These are phyloP conservation scores for Gortyna flavago DNA, from an alignment of 2,888 invertebrate species.

Conservation along the genomic window DNA sequence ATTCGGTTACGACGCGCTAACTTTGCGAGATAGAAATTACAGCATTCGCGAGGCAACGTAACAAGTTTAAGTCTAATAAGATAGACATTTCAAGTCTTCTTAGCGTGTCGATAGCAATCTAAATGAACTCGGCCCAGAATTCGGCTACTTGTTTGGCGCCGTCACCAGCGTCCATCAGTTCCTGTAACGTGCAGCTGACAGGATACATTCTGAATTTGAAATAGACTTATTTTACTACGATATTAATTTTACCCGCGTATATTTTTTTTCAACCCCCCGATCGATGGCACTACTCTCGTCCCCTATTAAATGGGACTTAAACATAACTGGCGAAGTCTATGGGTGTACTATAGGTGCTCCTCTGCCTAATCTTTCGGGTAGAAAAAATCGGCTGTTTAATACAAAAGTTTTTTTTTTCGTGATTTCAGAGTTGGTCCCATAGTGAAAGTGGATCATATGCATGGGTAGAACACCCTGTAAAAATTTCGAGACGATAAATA, in stretches of 20 bases:
- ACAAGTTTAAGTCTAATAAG: conserved; percentile 26
- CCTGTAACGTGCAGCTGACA: too few species aligned
- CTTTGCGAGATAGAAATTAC: conserved; percentile 44
- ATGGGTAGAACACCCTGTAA: too few species aligned
- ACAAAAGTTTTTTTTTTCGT: too few species aligned
- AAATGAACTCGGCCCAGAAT: too few species aligned
- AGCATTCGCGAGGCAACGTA: conserved; percentile 16
- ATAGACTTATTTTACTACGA: background rate
- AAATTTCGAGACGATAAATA: too few species aligned
- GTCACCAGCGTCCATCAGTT: too few species aligned
- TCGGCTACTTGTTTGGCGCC: too few species aligned
- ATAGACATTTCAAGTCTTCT: conserved; percentile 14
- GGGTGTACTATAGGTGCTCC: background rate
- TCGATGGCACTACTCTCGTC: background rate
- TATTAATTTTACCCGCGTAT: background rate
- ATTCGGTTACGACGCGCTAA: conserved; percentile 30
- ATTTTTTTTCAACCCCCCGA: background rate
- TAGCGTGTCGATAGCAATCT: too few species aligned
- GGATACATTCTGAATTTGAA: background rate
- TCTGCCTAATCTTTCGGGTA: background rate
- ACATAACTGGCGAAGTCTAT: background rate
- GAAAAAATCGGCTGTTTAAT: too few species aligned
- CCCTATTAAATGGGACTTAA: background rate
- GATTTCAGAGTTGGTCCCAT: too few species aligned
- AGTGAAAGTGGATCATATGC: too few species aligned